Conservation (phyloP, 2,797 vertebrate species). For the Odontamblyopus rebecca region DNA sequence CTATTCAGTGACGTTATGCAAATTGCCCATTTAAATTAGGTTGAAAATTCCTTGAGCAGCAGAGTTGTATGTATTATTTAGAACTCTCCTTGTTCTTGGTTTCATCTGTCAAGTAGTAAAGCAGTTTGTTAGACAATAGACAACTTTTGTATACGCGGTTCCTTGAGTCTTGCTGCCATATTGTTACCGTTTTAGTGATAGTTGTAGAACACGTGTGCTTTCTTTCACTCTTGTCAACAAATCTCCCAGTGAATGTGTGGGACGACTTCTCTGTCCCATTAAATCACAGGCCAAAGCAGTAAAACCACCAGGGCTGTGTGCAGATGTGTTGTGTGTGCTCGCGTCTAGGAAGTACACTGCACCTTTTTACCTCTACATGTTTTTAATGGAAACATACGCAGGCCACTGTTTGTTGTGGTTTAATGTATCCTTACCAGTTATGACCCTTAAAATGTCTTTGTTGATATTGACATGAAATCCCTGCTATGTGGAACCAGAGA, state of each 20-base stretch:
- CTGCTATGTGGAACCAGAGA: too few relatives aligned
- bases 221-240: slow-evolving; percentile 23
- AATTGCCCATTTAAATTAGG: neutral
- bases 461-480: neutral
- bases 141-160: neutral
- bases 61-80: neutral
- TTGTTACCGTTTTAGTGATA: slow-evolving; percentile 8
- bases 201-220: slow-evolving; percentile 1
- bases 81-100: neutral
- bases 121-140: slow-evolving; percentile 17
- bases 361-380: slow-evolving; percentile 11
- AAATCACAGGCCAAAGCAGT: slow-evolving; percentile 15
- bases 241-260: slow-evolving; percentile 30
- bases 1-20: neutral
- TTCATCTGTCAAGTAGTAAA: slow-evolving; percentile 21
- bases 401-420: slow-evolving; percentile 2
- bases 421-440: neutral
- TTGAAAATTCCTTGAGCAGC: neutral
- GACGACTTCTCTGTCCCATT: slow-evolving; percentile 18
- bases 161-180: neutral
- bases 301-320: slow-evolving; percentile 11
- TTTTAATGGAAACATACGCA: neutral
- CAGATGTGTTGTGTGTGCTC: too few relatives aligned
- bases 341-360: neutral
- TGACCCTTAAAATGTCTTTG: neutral